Percentiles rank a stretch among this genome's conserved stretches.
These are phyloP conservation scores for Echiichthys vipera DNA, from an alignment of 2,797 vertebrate genomes.

Conservation along the genomic window DNA sequence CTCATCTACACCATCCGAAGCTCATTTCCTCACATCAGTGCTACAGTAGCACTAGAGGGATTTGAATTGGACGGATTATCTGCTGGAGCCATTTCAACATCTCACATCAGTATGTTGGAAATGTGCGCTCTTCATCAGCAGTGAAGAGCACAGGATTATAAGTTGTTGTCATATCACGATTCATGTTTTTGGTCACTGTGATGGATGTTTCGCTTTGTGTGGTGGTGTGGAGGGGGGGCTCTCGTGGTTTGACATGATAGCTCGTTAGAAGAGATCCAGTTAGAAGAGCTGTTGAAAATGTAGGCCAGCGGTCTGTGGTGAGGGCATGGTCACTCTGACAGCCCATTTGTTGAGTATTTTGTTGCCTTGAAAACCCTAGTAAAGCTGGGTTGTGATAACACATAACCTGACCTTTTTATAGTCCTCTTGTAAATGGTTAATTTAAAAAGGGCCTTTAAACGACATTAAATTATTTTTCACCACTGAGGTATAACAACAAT, in stretches of 20 bases:
- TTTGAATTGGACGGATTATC: constrained; percentile 64
- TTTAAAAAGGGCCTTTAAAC: constrained; percentile 30
- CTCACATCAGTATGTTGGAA: constrained; percentile 44
- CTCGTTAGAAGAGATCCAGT: constrained; percentile 66
- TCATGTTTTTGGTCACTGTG: constrained; percentile 43
- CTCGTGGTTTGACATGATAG: constrained; percentile 58
- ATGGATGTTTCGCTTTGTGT: constrained; percentile 44
- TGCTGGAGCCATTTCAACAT: constrained; percentile 44
- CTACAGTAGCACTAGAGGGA: constrained; percentile 34
- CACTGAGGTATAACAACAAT: neutral
- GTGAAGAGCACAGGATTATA: constrained; percentile 47
- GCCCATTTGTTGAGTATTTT: constrained; percentile 41
- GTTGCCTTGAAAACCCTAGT: constrained; percentile 21
- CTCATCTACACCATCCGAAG: constrained; percentile 45
- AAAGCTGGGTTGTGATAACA: neutral
- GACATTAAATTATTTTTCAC: constrained; percentile 1
- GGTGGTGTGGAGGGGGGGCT: neutral
- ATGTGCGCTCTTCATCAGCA: constrained; percentile 41
- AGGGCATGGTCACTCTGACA: constrained; percentile 36
- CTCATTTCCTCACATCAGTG: constrained; percentile 36
- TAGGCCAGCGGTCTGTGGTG: constrained; percentile 50
- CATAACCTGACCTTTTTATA: constrained; percentile 35
- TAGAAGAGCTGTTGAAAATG: constrained; percentile 61
- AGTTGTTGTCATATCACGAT: constrained; percentile 61
- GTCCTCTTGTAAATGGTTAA: constrained; percentile 15